Evolutionary conservation across 2,888 invertebrate species (phyloP).

Genomic region (Azorinus chamasolen): DNA sequence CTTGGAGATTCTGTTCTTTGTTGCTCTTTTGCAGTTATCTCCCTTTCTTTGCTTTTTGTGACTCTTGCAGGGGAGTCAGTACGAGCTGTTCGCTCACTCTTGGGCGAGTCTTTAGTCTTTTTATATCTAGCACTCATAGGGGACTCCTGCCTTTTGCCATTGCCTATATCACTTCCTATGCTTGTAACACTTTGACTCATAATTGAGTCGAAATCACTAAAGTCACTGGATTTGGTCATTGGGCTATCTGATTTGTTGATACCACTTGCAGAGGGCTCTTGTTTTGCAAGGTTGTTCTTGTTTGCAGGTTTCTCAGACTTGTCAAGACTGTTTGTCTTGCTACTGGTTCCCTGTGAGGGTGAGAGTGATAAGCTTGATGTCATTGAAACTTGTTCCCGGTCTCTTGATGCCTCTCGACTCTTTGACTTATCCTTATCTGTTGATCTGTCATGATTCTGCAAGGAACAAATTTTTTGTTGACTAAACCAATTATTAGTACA

Average conservation of each 20-base stretch:
- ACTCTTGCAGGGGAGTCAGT: slow-evolving; percentile 36
- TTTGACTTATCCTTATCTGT: slow-evolving; percentile 4
- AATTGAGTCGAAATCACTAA: slow-evolving; percentile 54
- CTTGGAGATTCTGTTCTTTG: slow-evolving; percentile 42
- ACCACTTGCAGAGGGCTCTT: neutral
- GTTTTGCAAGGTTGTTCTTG: too few relatives aligned
- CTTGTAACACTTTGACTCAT: slow-evolving; percentile 58
- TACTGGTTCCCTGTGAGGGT: slow-evolving; percentile 14
- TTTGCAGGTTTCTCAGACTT: neutral
- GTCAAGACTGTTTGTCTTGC: slow-evolving; percentile 42
- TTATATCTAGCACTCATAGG: slow-evolving; percentile 37
- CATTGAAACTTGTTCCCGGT: slow-evolving; percentile 33
- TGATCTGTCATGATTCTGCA: neutral
- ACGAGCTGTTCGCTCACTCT: slow-evolving; percentile 34
- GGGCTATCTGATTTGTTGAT: slow-evolving; percentile 18
- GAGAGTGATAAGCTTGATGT: slow-evolving; percentile 31
- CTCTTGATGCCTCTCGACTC: slow-evolving; percentile 28
- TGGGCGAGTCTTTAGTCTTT: slow-evolving; percentile 46
- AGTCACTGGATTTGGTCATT: slow-evolving; percentile 45
- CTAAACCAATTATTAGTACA: too few relatives aligned
- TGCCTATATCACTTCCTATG: slow-evolving; percentile 57
- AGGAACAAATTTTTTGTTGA: too few relatives aligned
- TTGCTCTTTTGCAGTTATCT: slow-evolving; percentile 27
- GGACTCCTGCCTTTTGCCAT: slow-evolving; percentile 34
- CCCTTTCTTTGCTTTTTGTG: slow-evolving; percentile 35